Conservation (phyloP, 2,797 vertebrate species). For the Knipowitschia caucasica region DNA sequence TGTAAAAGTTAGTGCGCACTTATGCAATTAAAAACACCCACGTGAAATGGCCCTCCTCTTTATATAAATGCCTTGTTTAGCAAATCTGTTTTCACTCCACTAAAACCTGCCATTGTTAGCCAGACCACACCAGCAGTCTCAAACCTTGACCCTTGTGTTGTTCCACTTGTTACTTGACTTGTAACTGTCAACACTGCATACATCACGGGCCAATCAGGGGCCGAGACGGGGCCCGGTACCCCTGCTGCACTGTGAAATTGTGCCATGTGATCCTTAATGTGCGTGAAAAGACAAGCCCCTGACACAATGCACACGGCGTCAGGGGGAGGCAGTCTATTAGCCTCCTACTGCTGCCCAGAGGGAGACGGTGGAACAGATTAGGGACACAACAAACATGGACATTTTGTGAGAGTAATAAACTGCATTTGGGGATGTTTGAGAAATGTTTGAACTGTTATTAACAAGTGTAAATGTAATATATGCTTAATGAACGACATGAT, state of each 20-base stretch:
- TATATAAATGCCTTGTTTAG: slow-evolving; percentile 36
- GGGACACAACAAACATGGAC: neutral
- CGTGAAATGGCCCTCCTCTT: slow-evolving; percentile 55
- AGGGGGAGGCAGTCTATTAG: slow-evolving; percentile 72
- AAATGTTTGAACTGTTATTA: too few relatives aligned
- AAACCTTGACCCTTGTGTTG: slow-evolving; percentile 75
- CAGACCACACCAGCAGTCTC: slow-evolving; percentile 65
- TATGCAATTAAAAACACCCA: too few relatives aligned
- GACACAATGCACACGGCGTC: slow-evolving; percentile 74
- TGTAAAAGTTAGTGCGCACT: too few relatives aligned
- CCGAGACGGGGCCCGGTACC: slow-evolving; percentile 49
- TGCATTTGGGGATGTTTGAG: neutral
- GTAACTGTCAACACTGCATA: slow-evolving; percentile 76
- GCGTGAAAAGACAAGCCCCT: slow-evolving; percentile 79
- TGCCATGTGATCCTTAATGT: slow-evolving; percentile 82
- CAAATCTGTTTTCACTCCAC: slow-evolving; percentile 51
- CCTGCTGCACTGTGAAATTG: slow-evolving; percentile 80
- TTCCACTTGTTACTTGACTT: slow-evolving; percentile 69
- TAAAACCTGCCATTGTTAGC: slow-evolving; percentile 64
- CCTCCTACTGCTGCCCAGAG: slow-evolving; percentile 66
- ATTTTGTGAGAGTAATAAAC: neutral
- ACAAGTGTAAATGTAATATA: too few relatives aligned
- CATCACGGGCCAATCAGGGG: slow-evolving; percentile 64
- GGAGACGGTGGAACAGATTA: slow-evolving; percentile 54
- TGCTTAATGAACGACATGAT: too few relatives aligned